Base-by-base conservation (phyloP, 2,113 vertebrate genomes). In the Phrynosoma platyrhinos region DNA sequence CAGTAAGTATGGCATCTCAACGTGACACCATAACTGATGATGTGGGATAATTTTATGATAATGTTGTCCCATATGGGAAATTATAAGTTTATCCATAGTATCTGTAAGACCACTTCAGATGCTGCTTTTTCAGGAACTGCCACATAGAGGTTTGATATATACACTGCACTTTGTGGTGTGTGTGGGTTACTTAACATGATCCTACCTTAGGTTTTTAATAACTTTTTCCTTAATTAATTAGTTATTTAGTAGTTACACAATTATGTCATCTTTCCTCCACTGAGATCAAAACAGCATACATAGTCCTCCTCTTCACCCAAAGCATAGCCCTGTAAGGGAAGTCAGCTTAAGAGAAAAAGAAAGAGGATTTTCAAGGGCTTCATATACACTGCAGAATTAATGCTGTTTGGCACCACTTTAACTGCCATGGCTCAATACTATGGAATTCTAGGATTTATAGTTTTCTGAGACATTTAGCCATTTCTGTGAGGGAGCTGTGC, bases 1-100 rank as follows among this genome's bases (percentile, higher is more conserved):
- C 97, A 79, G 99, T 99, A 96, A 99, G 99, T 98, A 94, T 95
- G 76, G 94, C 94, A 85, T 96, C 90, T 62, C 85, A 90, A 4
- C 36, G 68, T 91, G 93, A 87, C 83, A 0, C 2, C 27, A 25
- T 80, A n/a, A 36, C 30, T 64, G 36, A 40, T 55, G 10, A 76
- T 42, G 36, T 18, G 27, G 23, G 27, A 47, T 78, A 77, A 83
- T 90, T 90, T 91, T n/a, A 5, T 18, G 72, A 12, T 52, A 80
- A 21, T 9, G 71, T 20, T 42, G 9, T 52, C 30, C 13, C 58
- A 62, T 62, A 13, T 62, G 58, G 58, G 18, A 62, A 62, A 62
- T 62, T 14, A 16, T 62, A n/a, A n/a, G 13, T 62, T 62, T 62
- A 62, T 62, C 58, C 13, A 14, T 62, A 13, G 14, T 62, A 13